phyloP scores from a whole-genome alignment of 2,888 invertebrate genomes.

The Yponomeuta sedellus region DNA sequence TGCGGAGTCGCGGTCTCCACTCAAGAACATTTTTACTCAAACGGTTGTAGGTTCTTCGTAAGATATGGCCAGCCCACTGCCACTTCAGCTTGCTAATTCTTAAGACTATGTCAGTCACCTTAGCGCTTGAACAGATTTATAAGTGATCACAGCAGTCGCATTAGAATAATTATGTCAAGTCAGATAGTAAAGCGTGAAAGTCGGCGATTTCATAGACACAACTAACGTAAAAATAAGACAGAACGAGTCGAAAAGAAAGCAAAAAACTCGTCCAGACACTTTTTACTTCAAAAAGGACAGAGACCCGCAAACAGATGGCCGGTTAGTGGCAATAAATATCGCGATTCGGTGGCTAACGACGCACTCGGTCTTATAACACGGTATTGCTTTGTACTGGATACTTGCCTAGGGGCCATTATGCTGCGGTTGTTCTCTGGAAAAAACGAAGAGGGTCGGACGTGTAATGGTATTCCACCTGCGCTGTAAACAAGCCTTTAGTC shows the following conservation, averaged over 20 bases:
- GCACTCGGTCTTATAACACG: neutral
- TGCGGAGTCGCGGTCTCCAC: too few species aligned
- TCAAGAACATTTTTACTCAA: too few species aligned
- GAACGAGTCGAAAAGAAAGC: neutral
- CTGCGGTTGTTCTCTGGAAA: neutral
- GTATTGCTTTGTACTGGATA: neutral
- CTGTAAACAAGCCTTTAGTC: neutral
- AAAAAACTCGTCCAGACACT: neutral
- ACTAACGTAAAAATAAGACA: neutral
- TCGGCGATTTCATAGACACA: too few species aligned
- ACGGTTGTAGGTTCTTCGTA: too few species aligned
- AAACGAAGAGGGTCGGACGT: neutral
- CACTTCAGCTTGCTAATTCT: too few species aligned
- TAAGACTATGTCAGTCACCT: too few species aligned
- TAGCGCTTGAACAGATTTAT: too few species aligned
- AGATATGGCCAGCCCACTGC: too few species aligned
- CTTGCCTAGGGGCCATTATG: neutral
- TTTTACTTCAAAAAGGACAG: neutral
- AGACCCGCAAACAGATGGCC: neutral
- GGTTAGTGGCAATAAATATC: conserved; percentile 1
- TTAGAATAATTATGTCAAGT: too few species aligned
- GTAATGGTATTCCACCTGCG: neutral
- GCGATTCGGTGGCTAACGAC: neutral
- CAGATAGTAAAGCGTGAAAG: too few species aligned
- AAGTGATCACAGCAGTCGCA: too few species aligned